Conservation (phyloP, 2,797 vertebrate genomes). For the Linurgus olivaceus region DNA sequence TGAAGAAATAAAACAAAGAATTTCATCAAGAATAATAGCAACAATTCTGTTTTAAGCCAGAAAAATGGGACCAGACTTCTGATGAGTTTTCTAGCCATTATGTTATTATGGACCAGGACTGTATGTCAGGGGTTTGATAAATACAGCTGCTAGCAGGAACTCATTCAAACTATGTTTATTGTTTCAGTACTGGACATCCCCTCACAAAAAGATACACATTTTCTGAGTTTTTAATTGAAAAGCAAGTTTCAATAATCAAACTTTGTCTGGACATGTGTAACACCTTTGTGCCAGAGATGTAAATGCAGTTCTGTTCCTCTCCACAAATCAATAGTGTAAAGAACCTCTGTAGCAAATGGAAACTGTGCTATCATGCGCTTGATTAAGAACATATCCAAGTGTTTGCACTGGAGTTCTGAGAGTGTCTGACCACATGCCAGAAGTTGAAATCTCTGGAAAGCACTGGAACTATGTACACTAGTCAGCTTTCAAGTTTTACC, state of each 20-base stretch:
- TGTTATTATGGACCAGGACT: neutral
- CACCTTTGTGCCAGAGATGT: neutral
- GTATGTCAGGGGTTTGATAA: neutral
- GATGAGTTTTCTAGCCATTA: neutral
- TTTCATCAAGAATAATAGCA: neutral
- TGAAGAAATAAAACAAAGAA: neutral
- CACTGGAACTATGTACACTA: neutral
- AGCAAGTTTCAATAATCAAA: neutral
- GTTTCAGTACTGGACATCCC: neutral
- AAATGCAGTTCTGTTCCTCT: neutral
- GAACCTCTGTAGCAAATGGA: neutral
- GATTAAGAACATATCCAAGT: neutral
- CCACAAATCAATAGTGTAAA: neutral
- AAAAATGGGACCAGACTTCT: neutral
- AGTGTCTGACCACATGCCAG: neutral
- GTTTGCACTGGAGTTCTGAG: neutral
- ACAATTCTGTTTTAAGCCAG: neutral
- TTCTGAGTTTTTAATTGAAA: neutral
- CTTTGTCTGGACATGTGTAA: neutral
- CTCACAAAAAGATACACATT: neutral
- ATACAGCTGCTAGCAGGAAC: neutral
- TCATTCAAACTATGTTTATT: neutral
- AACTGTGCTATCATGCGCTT: neutral
- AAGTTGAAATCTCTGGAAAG: neutral
- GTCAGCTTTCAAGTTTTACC: neutral